Evolutionary conservation across 2,797 vertebrate genomes (phyloP).

Genomic region (Mormyrus proboscirostris): DNA sequence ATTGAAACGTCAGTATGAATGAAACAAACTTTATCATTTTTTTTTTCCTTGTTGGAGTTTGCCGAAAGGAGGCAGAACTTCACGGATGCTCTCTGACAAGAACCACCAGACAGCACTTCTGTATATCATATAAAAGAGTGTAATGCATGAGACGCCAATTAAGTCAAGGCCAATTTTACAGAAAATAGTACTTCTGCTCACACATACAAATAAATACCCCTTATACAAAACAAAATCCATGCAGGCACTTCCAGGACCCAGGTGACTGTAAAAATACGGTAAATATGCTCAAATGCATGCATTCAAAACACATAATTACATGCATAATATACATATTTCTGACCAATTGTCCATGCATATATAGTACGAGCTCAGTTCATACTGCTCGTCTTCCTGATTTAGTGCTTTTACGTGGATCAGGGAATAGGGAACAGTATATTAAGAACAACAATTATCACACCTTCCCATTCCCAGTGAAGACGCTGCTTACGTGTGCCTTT

Average conservation of each 20-base stretch:
- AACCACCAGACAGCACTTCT: neutral
- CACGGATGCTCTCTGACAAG: neutral
- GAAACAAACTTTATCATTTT: neutral
- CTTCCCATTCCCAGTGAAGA: neutral
- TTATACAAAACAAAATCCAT: neutral
- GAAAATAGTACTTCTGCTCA: neutral
- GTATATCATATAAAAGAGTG: neutral
- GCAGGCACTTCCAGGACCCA: neutral
- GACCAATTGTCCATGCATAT: neutral
- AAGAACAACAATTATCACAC: neutral
- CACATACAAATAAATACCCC: neutral
- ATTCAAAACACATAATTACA: neutral
- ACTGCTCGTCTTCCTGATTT: neutral
- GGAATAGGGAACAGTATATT: neutral
- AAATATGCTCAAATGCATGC: neutral
- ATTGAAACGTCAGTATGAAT: neutral
- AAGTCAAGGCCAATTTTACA: neutral
- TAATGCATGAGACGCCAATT: neutral
- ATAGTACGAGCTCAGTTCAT: neutral
- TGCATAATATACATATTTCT: neutral
- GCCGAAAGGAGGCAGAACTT: neutral
- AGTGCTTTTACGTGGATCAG: neutral
- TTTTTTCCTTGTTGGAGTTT: neutral
- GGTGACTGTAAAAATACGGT: neutral
- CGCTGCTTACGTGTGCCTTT: neutral